Evolutionary conservation across 2,797 vertebrate genomes (phyloP), one percentile per base, ranked within the genome.

Genomic region (Pseudochromis fuscus): DNA sequence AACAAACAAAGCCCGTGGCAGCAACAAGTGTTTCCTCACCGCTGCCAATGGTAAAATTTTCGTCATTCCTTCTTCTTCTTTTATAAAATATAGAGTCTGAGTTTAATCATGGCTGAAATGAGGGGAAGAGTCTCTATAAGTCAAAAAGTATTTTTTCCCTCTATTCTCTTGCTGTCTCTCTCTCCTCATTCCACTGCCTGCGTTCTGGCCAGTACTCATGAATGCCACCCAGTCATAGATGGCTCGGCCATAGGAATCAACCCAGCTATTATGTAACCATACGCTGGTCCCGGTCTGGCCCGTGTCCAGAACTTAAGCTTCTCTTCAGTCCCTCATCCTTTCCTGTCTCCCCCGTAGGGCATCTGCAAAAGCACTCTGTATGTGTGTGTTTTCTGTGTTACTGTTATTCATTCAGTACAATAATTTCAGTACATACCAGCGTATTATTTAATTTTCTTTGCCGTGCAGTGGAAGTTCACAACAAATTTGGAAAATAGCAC

Each of bases 1-100:
- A 42, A 99, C 97, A 63, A 97, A 96, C 87, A 99, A 99, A 90
- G 96, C 96, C 59, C 94, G 96, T 9, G 96, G 97, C 83, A 96
- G 77, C 93, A 98, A 97, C 92, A 97, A 95, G 80, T 98, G 96
- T 84, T 99, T 95, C 86, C 95, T 99, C 75, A 94, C 95, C 7
- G 95, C 95, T 55, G 96, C 95, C 75, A 98, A 96, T 24, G 97
- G 97, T 99, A 91, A 93, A 37, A 5, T 53, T 7, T 24, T 10
- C 37, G 7, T 31, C 13, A 16, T 72, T 67, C 30, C 62, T 52
- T 67, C 19, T 60, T 4, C 1, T 25, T n/a, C n/a, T 45, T 58
- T 53, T 1, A 42, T 13, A 12, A 44, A 46, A 31, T 8, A 0
- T 45, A 37, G 2, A 46, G 24, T 31, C n/a, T 45, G 21, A 27